phyloP scores from a whole-genome alignment of 2,113 vertebrate species.

The Perccottus glenii region DNA sequence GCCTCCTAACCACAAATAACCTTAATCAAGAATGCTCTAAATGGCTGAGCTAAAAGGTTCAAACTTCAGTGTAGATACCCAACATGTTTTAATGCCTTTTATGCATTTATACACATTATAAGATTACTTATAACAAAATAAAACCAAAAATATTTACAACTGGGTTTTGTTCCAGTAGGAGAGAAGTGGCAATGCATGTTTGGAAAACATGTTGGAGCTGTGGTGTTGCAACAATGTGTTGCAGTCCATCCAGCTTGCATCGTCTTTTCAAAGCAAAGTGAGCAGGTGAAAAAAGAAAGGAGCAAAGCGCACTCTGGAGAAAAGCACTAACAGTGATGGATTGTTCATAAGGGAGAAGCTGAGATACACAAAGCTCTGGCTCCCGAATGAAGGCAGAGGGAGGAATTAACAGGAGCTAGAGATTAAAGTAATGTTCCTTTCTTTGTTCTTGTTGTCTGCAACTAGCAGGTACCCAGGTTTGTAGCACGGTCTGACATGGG shows the following conservation, averaged over 20 bases:
- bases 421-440: slow-evolving; percentile 71
- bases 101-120: background rate
- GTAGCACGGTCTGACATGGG: slow-evolving; percentile 51
- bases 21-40: background rate
- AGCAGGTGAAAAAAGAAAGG: slow-evolving; percentile 33
- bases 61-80: no score
- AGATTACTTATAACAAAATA: slow-evolving; percentile 12
- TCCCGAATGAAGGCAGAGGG: slow-evolving; percentile 56
- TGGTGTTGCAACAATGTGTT: slow-evolving; percentile 45
- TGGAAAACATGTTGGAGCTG: slow-evolving; percentile 14
- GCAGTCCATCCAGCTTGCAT: slow-evolving; percentile 11
- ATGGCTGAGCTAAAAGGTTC: no score
- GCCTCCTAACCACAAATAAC: background rate
- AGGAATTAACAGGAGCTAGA: slow-evolving; percentile 64
- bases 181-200: slow-evolving; percentile 14
- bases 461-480: slow-evolving; percentile 59
- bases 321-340: slow-evolving; percentile 74
- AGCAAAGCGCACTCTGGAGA: slow-evolving; percentile 53
- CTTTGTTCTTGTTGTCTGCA: slow-evolving; percentile 70
- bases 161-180: slow-evolving; percentile 21
- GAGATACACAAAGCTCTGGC: slow-evolving; percentile 66
- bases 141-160: slow-evolving; percentile 1
- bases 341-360: slow-evolving; percentile 67
- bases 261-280: slow-evolving; percentile 45
- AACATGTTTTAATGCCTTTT: no score